Evolutionary conservation across 1,140 invertebrate genomes (phyloP).

Genomic region (Aethina tumida): DNA sequence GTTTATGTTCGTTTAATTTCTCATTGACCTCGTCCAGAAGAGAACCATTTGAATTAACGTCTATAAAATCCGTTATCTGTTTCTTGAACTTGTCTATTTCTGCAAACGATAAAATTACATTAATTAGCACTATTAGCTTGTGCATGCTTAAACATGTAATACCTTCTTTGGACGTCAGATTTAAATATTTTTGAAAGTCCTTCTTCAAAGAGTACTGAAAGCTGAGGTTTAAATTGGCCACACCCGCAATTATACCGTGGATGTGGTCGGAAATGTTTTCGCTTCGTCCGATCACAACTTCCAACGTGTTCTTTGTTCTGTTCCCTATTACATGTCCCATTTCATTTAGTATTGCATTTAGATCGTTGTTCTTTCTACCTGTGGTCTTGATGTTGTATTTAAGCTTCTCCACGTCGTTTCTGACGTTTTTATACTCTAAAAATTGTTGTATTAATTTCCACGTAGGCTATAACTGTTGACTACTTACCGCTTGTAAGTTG

Average conservation of each 20-base stretch:
- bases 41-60: no score
- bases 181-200: slow-evolving; percentile 23
- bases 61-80: no score
- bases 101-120: no score
- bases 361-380: slow-evolving; percentile 23
- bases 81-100: no score
- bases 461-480: background rate
- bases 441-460: slow-evolving; percentile 8
- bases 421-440: slow-evolving; percentile 20
- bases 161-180: slow-evolving; percentile 30
- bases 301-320: slow-evolving; percentile 10
- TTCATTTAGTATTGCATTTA: slow-evolving; percentile 18
- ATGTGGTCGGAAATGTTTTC: slow-evolving; percentile 40
- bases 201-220: slow-evolving; percentile 38
- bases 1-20: no score
- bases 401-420: slow-evolving; percentile 20
- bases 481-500: slow-evolving; percentile 21
- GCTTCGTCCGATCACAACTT: slow-evolving; percentile 33
- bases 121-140: no score
- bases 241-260: slow-evolving; percentile 41
- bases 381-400: slow-evolving; percentile 20
- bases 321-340: slow-evolving; percentile 16
- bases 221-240: slow-evolving; percentile 38
- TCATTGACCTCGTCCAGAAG: no score
- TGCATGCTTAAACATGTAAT: slow-evolving; percentile 1